These are phyloP conservation scores for Magallana gigas DNA, from an alignment of 1,140 invertebrate genomes.

Conservation along the genomic window DNA sequence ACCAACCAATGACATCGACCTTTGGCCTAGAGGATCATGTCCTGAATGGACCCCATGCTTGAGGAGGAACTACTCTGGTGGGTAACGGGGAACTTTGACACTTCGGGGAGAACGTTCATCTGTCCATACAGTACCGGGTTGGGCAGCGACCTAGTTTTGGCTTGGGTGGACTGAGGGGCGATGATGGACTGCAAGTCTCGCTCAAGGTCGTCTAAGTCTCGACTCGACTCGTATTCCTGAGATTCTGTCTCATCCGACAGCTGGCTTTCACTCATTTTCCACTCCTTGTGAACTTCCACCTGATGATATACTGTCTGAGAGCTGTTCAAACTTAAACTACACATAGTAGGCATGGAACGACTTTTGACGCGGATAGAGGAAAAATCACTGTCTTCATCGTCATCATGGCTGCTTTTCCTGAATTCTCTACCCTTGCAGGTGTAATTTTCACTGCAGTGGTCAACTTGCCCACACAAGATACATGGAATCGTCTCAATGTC, in stretches of 20 bases:
- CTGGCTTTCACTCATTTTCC: constrained; percentile 63
- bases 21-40: background rate
- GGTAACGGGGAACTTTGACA: constrained; percentile 4
- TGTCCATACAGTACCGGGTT: constrained; percentile 34
- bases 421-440: constrained; percentile 53
- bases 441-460: constrained; percentile 49
- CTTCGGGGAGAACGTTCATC: background rate
- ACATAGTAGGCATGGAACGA: constrained; percentile 69
- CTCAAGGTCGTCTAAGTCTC: constrained; percentile 68
- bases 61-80: constrained; percentile 34
- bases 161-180: constrained; percentile 55
- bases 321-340: constrained; percentile 60
- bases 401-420: constrained; percentile 49
- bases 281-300: constrained; percentile 75
- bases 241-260: constrained; percentile 59
- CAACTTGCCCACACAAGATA: constrained; percentile 60
- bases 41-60: constrained; percentile 22
- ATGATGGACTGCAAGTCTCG: constrained; percentile 70
- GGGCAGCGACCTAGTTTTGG: constrained; percentile 42
- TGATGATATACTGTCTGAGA: constrained; percentile 74
- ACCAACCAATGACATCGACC: too few relatives aligned
- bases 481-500: constrained; percentile 52
- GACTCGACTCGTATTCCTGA: constrained; percentile 65
- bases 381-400: constrained; percentile 47
- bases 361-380: constrained; percentile 56